Evolutionary conservation across 1,140 invertebrate species (phyloP), one percentile per base, ranked within the genome.

Genomic region (Marisa cornuarietis): DNA sequence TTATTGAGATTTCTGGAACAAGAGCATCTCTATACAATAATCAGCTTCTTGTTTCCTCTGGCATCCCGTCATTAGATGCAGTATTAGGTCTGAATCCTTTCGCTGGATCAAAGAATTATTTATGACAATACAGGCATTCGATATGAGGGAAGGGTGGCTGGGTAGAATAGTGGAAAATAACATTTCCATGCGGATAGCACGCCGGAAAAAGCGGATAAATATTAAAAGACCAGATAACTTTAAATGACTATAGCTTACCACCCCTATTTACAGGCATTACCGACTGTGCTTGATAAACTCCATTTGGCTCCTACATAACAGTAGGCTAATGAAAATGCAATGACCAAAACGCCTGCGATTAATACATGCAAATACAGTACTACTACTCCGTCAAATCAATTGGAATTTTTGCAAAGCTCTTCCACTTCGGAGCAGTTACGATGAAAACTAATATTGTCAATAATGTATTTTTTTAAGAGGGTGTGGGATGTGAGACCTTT

Each of bases 51-150:
- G 90, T 94, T 42, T 95, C 94, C 13, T 93, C 93, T 66, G 95
- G 95, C 42, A 93, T 95, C 84, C 94, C 94, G 54, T 94, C 94
- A n/a, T 84, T 95, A 62, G 94, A 95, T 91, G 89, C 92, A 82
- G 89, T 94, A 81, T 90, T 95, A 84, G 94, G 94, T 87, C 84
- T 79, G 71, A 65, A n/a, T 71, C 20, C 24, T 49, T 22, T 2
- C 42, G 3, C n/a, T 69, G 68, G 20, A 31, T 71, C 5, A 8
- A 9, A 73, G 1, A 51, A 7, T n/a, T 54, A 8, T 14, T 51
- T 4, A 18, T 54, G 20, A 73, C 22, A 20, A 13, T 54, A n/a
- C 24, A 51, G 7, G 18, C 52, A 54, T 9, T 73, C 20, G 13
- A 54, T 3, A 13, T 3, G 69, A 13, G 24, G 24, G 13, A 69